These are phyloP conservation scores for Trachemys scripta DNA, from an alignment of 2,113 vertebrate species.

Conservation along the genomic window DNA sequence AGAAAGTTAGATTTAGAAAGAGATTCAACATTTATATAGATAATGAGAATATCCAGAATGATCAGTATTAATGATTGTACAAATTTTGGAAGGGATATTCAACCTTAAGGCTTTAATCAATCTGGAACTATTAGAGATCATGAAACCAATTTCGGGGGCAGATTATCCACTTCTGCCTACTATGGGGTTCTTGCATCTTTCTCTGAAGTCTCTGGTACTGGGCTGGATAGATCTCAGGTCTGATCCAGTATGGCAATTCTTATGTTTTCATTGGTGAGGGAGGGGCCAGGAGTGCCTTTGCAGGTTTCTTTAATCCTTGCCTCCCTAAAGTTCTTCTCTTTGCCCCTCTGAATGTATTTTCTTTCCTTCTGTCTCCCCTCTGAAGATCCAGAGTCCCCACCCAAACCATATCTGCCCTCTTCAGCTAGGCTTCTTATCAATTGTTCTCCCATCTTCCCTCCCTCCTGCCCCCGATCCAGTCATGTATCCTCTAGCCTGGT, in stretches of 20 bases:
- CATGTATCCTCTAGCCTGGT: background rate
- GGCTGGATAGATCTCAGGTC: background rate
- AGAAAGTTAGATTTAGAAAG: background rate
- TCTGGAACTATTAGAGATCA: background rate
- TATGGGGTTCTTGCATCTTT: background rate
- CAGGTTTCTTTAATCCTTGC: background rate
- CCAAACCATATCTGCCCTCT: background rate
- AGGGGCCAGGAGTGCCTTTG: background rate
- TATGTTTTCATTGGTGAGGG: background rate
- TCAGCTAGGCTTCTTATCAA: background rate
- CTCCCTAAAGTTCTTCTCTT: background rate
- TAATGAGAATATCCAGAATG: background rate
- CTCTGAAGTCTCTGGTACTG: background rate
- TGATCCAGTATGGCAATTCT: background rate
- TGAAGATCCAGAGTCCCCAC: no score
- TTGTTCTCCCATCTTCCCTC: background rate
- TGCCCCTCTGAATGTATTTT: background rate
- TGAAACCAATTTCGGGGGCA: background rate
- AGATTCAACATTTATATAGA: background rate
- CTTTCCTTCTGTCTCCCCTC: no score
- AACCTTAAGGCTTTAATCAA: background rate
- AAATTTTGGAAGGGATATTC: background rate
- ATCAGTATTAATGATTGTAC: background rate
- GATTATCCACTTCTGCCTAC: background rate
- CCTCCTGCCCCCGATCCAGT: background rate